These are phyloP conservation scores for Brachypterus glaber DNA, from an alignment of 2,888 invertebrate species.

Conservation along the genomic window DNA sequence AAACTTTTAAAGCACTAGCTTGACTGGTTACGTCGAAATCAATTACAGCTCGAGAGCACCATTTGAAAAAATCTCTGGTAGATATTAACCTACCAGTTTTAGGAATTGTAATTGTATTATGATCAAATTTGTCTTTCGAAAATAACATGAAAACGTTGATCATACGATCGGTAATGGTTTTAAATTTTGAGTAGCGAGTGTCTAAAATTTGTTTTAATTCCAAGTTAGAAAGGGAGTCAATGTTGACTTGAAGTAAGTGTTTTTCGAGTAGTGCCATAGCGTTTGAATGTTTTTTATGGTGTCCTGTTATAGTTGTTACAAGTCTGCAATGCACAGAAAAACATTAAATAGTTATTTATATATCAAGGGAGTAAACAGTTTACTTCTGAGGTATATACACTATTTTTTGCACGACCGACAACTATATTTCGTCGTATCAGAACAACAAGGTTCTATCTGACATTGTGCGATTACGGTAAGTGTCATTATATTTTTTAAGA, in stretches of 20 bases:
- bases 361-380: no score
- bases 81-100: slow-evolving; percentile 59
- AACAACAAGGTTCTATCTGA: no score
- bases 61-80: slow-evolving; percentile 84
- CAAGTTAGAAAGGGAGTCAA: slow-evolving; percentile 64
- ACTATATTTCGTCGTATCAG: no score
- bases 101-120: slow-evolving; percentile 22
- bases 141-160: slow-evolving; percentile 77
- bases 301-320: slow-evolving; percentile 50
- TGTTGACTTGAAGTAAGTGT: slow-evolving; percentile 69
- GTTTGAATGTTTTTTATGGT: slow-evolving; percentile 52
- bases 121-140: slow-evolving; percentile 44
- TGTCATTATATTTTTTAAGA: no score
- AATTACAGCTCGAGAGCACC: slow-evolving; percentile 70
- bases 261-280: slow-evolving; percentile 67
- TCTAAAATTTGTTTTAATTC: slow-evolving; percentile 69
- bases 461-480: no score
- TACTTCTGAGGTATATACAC: no score
- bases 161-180: slow-evolving; percentile 65
- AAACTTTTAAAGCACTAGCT: slow-evolving; percentile 57
- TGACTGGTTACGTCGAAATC: slow-evolving; percentile 66
- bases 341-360: no score
- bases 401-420: no score
- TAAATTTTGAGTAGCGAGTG: slow-evolving; percentile 57
- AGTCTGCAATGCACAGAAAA: slow-evolving; percentile 42